phyloP scores from a whole-genome alignment of 2,888 invertebrate genomes.

The Pharmacophagus antenor region DNA sequence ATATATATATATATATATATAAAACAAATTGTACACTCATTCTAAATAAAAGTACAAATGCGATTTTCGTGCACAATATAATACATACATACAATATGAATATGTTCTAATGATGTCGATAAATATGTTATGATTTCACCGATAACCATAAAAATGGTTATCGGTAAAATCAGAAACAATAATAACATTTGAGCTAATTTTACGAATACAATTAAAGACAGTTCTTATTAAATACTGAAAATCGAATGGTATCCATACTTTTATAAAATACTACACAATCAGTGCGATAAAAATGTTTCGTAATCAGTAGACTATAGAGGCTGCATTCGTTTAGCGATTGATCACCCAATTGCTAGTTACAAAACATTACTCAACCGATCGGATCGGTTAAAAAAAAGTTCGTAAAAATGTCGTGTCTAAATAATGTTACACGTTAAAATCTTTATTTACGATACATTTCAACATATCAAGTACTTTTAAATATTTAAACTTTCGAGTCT shows the following conservation, averaged over 20 bases:
- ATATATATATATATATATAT: no score
- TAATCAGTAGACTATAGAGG: conserved; percentile 7
- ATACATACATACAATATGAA: no score
- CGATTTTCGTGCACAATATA: no score
- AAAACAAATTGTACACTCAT: no score
- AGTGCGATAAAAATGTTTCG: conserved; percentile 19
- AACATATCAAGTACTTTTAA: neutral
- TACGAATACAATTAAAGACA: neutral
- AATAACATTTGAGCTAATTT: neutral
- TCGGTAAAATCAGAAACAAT: neutral
- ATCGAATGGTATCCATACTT: neutral
- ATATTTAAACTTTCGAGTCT: no score
- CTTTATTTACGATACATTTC: conserved; percentile 20
- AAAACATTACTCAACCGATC: conserved; percentile 27
- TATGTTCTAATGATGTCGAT: no score
- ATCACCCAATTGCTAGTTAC: conserved; percentile 29
- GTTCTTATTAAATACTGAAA: neutral
- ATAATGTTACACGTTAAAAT: conserved; percentile 23
- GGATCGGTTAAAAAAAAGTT: conserved; percentile 22
- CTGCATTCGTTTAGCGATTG: conserved; percentile 18
- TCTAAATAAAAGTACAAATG: no score
- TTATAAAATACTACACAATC: conserved; percentile 12
- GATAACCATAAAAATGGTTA: no score
- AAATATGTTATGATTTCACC: no score
- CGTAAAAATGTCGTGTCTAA: conserved; percentile 24